Base-by-base conservation (phyloP, 2,797 vertebrate species). In the Fistularia commersonii region DNA sequence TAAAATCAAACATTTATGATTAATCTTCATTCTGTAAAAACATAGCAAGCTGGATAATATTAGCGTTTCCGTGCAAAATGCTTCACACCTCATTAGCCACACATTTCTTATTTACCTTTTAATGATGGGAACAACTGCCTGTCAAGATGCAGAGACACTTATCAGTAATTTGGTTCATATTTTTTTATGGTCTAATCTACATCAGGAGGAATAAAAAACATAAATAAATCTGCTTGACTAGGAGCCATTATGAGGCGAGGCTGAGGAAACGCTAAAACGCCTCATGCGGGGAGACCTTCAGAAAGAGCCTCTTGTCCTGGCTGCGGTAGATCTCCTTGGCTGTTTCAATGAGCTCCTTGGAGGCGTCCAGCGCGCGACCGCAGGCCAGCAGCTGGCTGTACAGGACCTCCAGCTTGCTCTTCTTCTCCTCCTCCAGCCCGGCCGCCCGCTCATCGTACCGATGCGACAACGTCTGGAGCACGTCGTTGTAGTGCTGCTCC, bases 401-500 rank as follows among this genome's bases (percentile, higher is more conserved):
- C 57, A 99, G 74, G 14, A 84, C 69, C 69, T 98, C 94, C 78
- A 99, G 72, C 64, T 94, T 95, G 57, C 81, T 74, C 58, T 91
- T 96, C 88, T 99, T 99, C 74, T 95, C 92, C 58, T 93, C 90
- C 54, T 88, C 92, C 51, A 98, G 86, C 8, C 72, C 85, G 2
- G 91, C 86, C 5, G 89, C 78, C 58, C 91, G 85, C 42, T 94
- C 93, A 49, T 94, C 91, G 0, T 93, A 93, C 7, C 92, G 90
- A 71, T 95, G 92, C 11, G 93, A 91, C 23, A 99, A 75, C 0
- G 90, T 91, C 84, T 95, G 94, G 43, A 98, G 87, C 45, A 98
- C 91, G 0, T 96, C 92, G 0, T 93, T 93, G 72, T 94, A 98
- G 77, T 94, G 94, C 43, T 91, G 91, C 83, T 98, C 96, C n/a